Base-by-base conservation (phyloP, 2,888 invertebrate genomes). In the Nyleta sp. region DNA sequence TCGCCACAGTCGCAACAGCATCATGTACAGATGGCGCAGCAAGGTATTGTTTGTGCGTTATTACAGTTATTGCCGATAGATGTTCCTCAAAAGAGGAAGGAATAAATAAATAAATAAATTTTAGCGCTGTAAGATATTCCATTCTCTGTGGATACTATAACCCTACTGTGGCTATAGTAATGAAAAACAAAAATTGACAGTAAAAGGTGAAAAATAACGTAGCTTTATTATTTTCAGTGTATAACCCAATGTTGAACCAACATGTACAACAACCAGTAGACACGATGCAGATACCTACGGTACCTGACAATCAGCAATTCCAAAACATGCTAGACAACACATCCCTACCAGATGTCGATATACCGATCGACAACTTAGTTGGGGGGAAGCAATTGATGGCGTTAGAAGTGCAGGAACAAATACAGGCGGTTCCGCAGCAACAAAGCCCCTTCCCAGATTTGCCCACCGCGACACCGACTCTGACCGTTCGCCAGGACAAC, bases 281-380 rank as follows among this genome's bases (percentile, higher is more conserved):
- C 10, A 6, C 22, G 10, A 50, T 65, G 52, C 65, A 57, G 11
- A 59, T 76, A 22, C 70, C 70, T 1, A 71, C 83, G 0, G 64
- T 81, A n/a, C 86, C 86, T 24, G 86, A 89, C 33, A 86, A 85
- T 75, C 88, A 86, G 28, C 89, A 86, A 31, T 89, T 89, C 70
- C 17, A 52, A 4, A 76, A 71, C 13, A 75, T 89, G 13, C 78
- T 90, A 0, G 89, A 90, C 73, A 86, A 89, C 0, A 86, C 86
- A 1, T 87, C 86, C 46, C 82, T 90, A 44, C 84, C 90, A 0
- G 90, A 91, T n/a, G 87, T 90, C 11, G 89, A 89, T 60, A 70
- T 90, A 72, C 87, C 90, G 0, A 86, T 90, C 11, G 89, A 87
- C 15, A 70, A 57, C 7, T 44, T 78, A n/a, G 65, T 73, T 1